Evolutionary conservation across 1,140 invertebrate genomes (phyloP), one percentile per base, ranked within the genome.

Genomic region (Periplaneta americana): DNA sequence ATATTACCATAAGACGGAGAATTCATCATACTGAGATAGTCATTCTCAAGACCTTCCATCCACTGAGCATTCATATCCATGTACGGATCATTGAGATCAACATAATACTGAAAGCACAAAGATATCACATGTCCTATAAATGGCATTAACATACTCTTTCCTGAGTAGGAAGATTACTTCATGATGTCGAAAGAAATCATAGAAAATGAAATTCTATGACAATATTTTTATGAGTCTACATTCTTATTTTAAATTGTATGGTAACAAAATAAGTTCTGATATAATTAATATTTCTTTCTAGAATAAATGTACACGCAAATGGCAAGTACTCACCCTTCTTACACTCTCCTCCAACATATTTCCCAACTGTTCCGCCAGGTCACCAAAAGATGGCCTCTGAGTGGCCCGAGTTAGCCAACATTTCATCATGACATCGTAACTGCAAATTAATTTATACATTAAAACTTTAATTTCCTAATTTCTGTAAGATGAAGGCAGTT

Each of bases 401-500:
- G 91, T 91, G 1, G 97, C 96, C 83, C 95, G 94, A 4, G 92
- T 90, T 77, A 93, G 89, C 97, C 97, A 98, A 85, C 96, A 98
- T 76, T 94, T 91, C 9, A 91, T 84, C 96, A 98, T 98, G 75
- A 97, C 92, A 34, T 95, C 89, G 85, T 97, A 96, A 77, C 93
- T 94, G 17, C 88, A 87, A 85, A 84, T 37, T 84, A 84, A 81
- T 34, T 0, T 8, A 39, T n/a, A 32, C 36, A 77, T n/a, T n/a
- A n/a, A n/a, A n/a, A n/a, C n/a, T n/a, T n/a, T n/a, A n/a, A n/a
- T n/a, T n/a, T n/a, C n/a, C n/a, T n/a, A n/a, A n/a, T n/a, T n/a
- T n/a, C n/a, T n/a, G n/a, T n/a, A n/a, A n/a, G n/a, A n/a, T n/a
- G n/a, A n/a, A n/a, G n/a, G n/a, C n/a, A n/a, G n/a, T n/a, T n/a